phyloP scores from a whole-genome alignment of 2,888 invertebrate species.

The Syrphus vitripennis region DNA sequence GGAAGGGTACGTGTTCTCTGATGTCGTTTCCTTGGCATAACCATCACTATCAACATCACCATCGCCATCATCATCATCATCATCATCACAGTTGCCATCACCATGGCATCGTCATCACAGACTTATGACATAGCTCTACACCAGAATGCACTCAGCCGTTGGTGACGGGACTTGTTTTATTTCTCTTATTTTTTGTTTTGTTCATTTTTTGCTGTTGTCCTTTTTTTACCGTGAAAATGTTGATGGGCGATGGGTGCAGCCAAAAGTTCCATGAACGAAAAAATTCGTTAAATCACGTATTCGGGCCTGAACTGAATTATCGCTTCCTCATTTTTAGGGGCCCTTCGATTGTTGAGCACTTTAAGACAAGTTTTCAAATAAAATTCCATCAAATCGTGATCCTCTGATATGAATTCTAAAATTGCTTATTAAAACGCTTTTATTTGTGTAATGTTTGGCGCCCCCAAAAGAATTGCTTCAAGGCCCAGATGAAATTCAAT shows the following conservation, averaged over 20 bases:
- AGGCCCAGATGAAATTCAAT: not conserved
- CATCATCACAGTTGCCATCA: constrained; percentile 10
- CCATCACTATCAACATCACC: constrained; percentile 18
- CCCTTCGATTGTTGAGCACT: not conserved
- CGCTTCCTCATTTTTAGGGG: no score
- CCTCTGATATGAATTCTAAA: not conserved
- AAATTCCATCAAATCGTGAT: not conserved
- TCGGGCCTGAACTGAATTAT: not conserved
- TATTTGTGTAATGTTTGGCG: not conserved
- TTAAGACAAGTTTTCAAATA: not conserved
- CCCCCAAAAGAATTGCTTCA: not conserved
- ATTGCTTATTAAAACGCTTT: not conserved
- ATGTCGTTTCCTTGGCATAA: constrained; percentile 46
- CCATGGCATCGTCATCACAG: constrained; percentile 19
- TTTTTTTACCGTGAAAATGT: constrained; percentile 33
- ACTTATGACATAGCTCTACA: constrained; percentile 59
- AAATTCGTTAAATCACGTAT: not conserved
- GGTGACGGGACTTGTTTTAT: constrained; percentile 54
- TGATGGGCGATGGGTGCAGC: constrained; percentile 12
- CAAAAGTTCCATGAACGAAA: not conserved
- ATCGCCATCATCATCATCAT: constrained; percentile 1
- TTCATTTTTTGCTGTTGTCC: constrained; percentile 21
- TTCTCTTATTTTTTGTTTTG: not conserved
- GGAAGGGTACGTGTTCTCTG: not conserved
- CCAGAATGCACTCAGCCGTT: constrained; percentile 67